Evolutionary conservation across 2,888 invertebrate genomes (phyloP), one percentile per base, ranked within the genome.

Genomic region (Apomyelois bistriatella): DNA sequence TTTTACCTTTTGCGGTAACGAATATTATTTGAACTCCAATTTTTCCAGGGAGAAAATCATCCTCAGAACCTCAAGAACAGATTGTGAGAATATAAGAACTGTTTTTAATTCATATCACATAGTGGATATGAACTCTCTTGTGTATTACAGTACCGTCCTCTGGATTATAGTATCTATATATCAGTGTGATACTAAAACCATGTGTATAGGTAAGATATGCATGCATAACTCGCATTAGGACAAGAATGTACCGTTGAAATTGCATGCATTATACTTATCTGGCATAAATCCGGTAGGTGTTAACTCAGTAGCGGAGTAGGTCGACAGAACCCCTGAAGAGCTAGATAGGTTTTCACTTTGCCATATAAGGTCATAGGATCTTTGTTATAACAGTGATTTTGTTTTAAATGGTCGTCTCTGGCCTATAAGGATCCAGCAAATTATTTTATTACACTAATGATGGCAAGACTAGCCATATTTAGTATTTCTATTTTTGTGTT

Each of bases 281-380:
- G 46, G 13, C 32, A 50, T 42, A 41, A 48, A 47, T 54, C 54
- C 50, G 48, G 53, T 54, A 50, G 48, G 52, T 47, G 52, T 50
- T 13, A 56, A 48, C 43, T 13, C 13, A 30, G 55, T 52, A 50
- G 56, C 16, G 15, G 35, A 35, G 49, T 49, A 47, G 47, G 55
- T 41, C 49, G 30, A 15, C 43, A 43, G 43, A 28, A 37, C 48
- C 38, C 37, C 37, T 37, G 36, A 37, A 28, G 38, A 38, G 35
- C 36, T 30, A 22, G 43, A n/a, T n/a, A 3, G 13, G 28, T 43
- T 12, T 5, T 12, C 30, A 30, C 43, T 3, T 1, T 12, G 13
- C 43, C 43, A 7, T 43, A n/a, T 43, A 43, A 43, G 43, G 43
- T 16, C 16, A 17, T 17, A 17, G 3, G 30, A 30, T 43, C 30